Conservation (phyloP, 2,113 vertebrate genomes). For the Chionomys nivalis region DNA sequence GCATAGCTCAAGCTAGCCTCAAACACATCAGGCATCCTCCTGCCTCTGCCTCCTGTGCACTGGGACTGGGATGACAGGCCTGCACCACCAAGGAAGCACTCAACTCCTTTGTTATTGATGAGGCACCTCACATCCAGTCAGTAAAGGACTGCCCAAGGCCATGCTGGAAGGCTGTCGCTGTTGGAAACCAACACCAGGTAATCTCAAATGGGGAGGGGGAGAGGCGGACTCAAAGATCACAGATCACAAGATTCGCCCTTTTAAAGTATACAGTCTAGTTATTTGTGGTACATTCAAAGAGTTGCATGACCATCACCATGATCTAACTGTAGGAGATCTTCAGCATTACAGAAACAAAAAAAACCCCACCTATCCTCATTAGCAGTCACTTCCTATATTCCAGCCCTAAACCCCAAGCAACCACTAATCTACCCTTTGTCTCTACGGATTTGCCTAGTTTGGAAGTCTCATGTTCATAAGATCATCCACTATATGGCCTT, state of each 20-base stretch:
- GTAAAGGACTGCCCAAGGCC: not conserved
- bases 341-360: constrained; percentile 1
- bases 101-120: not conserved
- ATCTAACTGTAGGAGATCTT: constrained; percentile 21
- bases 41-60: not conserved
- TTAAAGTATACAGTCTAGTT: not conserved
- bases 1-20: not conserved
- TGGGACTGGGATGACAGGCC: not conserved
- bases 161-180: not conserved
- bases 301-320: not conserved
- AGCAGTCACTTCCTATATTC: not conserved
- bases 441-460: not conserved
- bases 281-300: not conserved
- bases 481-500: not conserved
- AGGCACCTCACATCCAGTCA: not conserved
- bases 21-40: not conserved
- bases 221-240: not conserved
- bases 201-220: not conserved
- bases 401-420: not conserved
- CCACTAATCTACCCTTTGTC: constrained; percentile 13
- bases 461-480: not conserved
- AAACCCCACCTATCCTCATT: not conserved
- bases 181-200: not conserved
- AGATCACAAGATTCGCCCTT: not conserved
- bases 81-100: not conserved